Conservation (phyloP, 2,113 vertebrate genomes). For the Ptyas mucosa region DNA sequence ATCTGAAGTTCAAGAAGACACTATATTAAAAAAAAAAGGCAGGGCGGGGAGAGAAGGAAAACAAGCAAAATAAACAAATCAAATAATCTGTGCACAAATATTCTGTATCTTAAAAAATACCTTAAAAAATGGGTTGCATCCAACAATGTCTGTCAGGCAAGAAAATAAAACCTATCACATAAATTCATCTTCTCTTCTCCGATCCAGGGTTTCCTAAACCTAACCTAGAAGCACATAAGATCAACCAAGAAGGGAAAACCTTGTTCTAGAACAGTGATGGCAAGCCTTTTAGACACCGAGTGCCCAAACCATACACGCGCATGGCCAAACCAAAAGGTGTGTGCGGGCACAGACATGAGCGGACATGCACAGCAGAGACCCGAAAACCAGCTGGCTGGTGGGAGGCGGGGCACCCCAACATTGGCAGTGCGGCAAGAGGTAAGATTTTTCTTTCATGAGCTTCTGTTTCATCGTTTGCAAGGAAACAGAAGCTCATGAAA, state of each 20-base stretch:
- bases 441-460: too few relatives aligned
- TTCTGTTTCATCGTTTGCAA: too few relatives aligned
- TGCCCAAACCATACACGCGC: too few relatives aligned
- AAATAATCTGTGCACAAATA: slow-evolving; percentile 1
- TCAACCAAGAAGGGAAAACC: neutral
- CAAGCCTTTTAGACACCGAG: too few relatives aligned
- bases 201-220: neutral
- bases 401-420: too few relatives aligned
- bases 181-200: neutral
- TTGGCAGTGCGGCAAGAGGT: too few relatives aligned
- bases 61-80: neutral
- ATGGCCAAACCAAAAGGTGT: too few relatives aligned
- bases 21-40: slow-evolving; percentile 57
- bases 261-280: neutral
- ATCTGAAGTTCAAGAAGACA: slow-evolving; percentile 91
- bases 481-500: too few relatives aligned
- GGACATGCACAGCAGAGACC: too few relatives aligned
- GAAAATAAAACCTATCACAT: neutral
- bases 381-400: too few relatives aligned
- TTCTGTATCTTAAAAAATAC: neutral
- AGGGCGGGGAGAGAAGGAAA: neutral
- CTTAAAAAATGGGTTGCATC: neutral
- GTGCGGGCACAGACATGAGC: too few relatives aligned
- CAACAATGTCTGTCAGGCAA: neutral
- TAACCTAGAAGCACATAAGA: neutral